Evolutionary conservation across 2,113 vertebrate species (phyloP), one percentile per base, ranked within the genome.

Genomic region (Carettochelys insculpta): DNA sequence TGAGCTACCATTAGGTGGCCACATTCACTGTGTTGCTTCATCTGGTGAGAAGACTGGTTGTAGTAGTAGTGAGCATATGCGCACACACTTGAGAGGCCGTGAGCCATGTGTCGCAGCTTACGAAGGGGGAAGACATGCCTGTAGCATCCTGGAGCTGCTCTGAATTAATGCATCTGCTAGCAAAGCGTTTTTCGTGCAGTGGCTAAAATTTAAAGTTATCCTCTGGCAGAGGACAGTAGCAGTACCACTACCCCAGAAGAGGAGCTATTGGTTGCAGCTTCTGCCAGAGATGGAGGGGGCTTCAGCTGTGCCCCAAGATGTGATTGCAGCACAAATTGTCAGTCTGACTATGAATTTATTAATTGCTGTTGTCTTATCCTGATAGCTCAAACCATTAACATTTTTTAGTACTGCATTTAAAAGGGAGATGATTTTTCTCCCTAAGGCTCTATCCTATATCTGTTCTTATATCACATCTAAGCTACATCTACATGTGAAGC

Each of bases 241-340:
- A 82, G 51, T 68, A 12, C 20, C 71, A 75, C 41, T 75, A 25
- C 5, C 7, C 41, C 45, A 13, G 71, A 45, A 75, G 25, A 38
- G 13, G 24, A 75, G 29, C 4, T 1, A 50, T n/a, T 81, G 82
- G 8, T 19, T 85, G 53, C 22, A 14, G 0, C 17, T 9, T 88
- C 83, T 3, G 3, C 53, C 50, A 71, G 27, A 31, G 52, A 6
- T 19, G 4, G 45, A 51, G 31, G 58, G 61, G 8, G 9, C n/a
- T 68, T 68, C 61, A 38, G 61, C n/a, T 20, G 19, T 68, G 61
- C n/a, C n/a, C 34, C n/a, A 68, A 82, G 34, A 52, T 34, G 5
- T 0, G 0, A 0, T 2, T n/a, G 29, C n/a, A 61, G 1, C 48
- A 54, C 51, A 53, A 79, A 41, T 25, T 5, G 24, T 79, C 24